These are phyloP conservation scores for Perdita meconis DNA, from an alignment of 2,888 invertebrate species.

Conservation along the genomic window DNA sequence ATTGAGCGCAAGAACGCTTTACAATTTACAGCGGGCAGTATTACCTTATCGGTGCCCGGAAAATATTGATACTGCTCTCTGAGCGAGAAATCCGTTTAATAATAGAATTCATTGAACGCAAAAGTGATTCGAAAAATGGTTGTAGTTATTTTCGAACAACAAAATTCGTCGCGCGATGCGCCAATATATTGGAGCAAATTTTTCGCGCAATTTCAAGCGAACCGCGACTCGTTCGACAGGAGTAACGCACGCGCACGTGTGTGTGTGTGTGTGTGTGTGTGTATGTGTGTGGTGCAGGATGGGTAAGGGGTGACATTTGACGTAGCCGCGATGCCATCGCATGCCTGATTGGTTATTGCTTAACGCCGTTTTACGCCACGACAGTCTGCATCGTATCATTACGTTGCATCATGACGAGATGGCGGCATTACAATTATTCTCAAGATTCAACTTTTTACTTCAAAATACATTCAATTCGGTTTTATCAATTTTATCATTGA, in stretches of 20 bases:
- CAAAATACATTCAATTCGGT: no score
- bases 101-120: background rate
- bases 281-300: constrained; percentile 13
- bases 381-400: constrained; percentile 57
- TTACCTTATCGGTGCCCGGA: background rate
- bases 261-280: no score
- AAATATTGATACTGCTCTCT: no score
- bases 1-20: no score
- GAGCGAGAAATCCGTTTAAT: background rate
- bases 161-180: constrained; percentile 22
- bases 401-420: constrained; percentile 18
- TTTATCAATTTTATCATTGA: no score
- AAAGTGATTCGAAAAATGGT: background rate
- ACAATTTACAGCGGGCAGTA: background rate
- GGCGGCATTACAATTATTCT: background rate
- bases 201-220: constrained; percentile 47
- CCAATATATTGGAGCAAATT: constrained; percentile 16
- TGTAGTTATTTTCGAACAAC: background rate
- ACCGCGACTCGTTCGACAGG: constrained; percentile 7
- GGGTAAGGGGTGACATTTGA: constrained; percentile 71
- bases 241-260: constrained; percentile 28
- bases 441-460: constrained; percentile 1
- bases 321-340: constrained; percentile 69
- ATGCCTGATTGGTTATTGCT: constrained; percentile 78
- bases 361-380: constrained; percentile 74